Evolutionary conservation across 2,113 vertebrate species (phyloP).

Genomic region (Brachyhypopomus gauderio): DNA sequence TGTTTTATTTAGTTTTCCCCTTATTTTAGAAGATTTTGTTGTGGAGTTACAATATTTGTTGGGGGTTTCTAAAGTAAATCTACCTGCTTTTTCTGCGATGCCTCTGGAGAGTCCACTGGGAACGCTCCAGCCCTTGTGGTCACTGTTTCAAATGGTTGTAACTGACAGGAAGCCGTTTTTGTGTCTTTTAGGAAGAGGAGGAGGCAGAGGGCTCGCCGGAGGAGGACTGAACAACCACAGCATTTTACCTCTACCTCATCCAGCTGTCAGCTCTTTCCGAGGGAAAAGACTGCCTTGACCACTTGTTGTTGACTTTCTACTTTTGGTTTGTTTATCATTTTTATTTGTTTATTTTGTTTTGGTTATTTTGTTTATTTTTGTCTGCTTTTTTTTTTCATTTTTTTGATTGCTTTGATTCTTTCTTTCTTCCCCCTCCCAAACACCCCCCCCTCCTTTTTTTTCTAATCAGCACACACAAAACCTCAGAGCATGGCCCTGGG

Average conservation of each 20-base stretch:
- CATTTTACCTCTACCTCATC: slow-evolving; percentile 91
- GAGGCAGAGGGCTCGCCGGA: slow-evolving; percentile 86
- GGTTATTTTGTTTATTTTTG: slow-evolving; percentile 54
- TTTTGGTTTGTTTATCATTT: slow-evolving; percentile 71
- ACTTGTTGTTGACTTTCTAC: slow-evolving; percentile 74
- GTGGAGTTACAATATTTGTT: too few relatives aligned
- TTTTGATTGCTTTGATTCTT: slow-evolving; percentile 66
- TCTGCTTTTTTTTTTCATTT: slow-evolving; percentile 29
- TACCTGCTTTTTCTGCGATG: background rate
- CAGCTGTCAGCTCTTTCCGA: slow-evolving; percentile 92
- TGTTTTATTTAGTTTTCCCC: too few relatives aligned
- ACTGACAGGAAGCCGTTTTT: slow-evolving; percentile 50
- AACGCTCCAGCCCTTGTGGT: background rate
- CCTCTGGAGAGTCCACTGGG: background rate
- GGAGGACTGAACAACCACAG: slow-evolving; percentile 83
- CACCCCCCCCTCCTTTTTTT: slow-evolving; percentile 25
- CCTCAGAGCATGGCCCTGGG: slow-evolving; percentile 50
- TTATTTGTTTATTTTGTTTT: slow-evolving; percentile 67
- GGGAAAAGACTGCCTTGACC: slow-evolving; percentile 94
- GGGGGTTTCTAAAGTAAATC: background rate
- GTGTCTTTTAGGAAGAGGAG: slow-evolving; percentile 78
- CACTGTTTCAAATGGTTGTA: slow-evolving; percentile 48
- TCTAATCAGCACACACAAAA: slow-evolving; percentile 63
- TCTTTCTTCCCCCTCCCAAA: slow-evolving; percentile 53
- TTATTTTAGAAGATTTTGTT: too few relatives aligned